These are phyloP conservation scores for Colostygia pectinataria DNA, from an alignment of 2,888 invertebrate species.

Conservation along the genomic window DNA sequence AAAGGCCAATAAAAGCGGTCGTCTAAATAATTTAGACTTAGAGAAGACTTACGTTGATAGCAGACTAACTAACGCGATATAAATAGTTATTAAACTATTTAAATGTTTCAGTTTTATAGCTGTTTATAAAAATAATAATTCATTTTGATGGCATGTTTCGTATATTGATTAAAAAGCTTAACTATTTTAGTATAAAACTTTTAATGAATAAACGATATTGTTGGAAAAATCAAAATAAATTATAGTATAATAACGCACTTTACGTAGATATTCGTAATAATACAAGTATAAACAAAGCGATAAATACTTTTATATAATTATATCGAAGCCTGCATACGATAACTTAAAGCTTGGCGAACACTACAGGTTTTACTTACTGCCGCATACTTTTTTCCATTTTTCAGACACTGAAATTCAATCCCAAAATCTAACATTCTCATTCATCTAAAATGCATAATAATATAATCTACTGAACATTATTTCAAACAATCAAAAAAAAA, in stretches of 20 bases:
- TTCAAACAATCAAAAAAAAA: not conserved
- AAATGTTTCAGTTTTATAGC: not conserved
- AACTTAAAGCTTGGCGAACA: constrained; percentile 59
- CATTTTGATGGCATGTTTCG: not conserved
- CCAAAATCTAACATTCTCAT: constrained; percentile 76
- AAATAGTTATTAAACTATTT: too few species aligned
- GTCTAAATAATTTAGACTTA: too few species aligned
- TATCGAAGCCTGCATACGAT: constrained; percentile 41
- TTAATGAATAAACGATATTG: not conserved
- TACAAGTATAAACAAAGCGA: constrained; percentile 20
- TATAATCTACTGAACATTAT: constrained; percentile 11
- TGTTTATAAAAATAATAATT: not conserved
- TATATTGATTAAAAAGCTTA: not conserved
- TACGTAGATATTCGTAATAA: constrained; percentile 2
- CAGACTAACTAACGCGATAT: too few species aligned
- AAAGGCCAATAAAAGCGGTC: too few species aligned
- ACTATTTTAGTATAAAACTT: not conserved
- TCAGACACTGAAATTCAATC: constrained; percentile 81
- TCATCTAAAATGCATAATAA: constrained; percentile 43
- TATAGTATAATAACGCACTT: constrained; percentile 11
- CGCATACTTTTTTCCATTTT: constrained; percentile 80
- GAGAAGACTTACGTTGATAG: too few species aligned
- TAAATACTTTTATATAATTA: constrained; percentile 20
- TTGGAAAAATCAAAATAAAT: constrained; percentile 12
- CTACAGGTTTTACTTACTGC: constrained; percentile 77